These are phyloP conservation scores for Pantherophis alleghaniensis DNA, from an alignment of 2,797 vertebrate species.

Conservation along the genomic window DNA sequence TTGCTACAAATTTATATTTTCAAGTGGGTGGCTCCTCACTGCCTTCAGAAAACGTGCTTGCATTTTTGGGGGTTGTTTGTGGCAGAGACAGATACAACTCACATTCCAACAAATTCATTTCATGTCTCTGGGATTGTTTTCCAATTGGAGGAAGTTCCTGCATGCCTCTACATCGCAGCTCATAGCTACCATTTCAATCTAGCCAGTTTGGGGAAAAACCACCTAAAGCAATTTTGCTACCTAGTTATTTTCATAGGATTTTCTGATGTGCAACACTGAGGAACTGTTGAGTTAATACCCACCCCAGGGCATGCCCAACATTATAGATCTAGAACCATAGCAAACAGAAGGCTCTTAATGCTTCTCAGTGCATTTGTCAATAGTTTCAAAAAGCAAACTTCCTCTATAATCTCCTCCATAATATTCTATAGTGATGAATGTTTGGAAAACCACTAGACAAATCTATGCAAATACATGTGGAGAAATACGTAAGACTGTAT, in stretches of 20 bases:
- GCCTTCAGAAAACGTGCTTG: not conserved
- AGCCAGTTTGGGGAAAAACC: not conserved
- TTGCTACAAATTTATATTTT: not conserved
- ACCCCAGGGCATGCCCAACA: not conserved
- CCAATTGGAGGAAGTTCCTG: not conserved
- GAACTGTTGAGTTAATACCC: not conserved
- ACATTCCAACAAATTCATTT: not conserved
- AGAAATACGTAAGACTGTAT: not conserved
- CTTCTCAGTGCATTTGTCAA: not conserved
- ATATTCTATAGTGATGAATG: not conserved
- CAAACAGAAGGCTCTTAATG: not conserved
- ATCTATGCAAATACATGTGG: not conserved
- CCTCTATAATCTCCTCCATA: not conserved
- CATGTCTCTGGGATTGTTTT: not conserved
- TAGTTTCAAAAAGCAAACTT: not conserved
- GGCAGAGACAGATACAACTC: not conserved
- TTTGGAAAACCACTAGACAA: not conserved
- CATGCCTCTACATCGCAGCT: not conserved
- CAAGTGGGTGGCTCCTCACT: not conserved
- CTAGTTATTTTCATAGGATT: not conserved
- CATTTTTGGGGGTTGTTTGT: not conserved
- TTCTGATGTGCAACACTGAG: not conserved
- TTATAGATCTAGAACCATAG: not conserved
- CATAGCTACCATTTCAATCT: not conserved
- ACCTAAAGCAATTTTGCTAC: not conserved